Conservation (phyloP, 53 echinoderm and acorn worm species). For the Patiria pectinifera region DNA sequence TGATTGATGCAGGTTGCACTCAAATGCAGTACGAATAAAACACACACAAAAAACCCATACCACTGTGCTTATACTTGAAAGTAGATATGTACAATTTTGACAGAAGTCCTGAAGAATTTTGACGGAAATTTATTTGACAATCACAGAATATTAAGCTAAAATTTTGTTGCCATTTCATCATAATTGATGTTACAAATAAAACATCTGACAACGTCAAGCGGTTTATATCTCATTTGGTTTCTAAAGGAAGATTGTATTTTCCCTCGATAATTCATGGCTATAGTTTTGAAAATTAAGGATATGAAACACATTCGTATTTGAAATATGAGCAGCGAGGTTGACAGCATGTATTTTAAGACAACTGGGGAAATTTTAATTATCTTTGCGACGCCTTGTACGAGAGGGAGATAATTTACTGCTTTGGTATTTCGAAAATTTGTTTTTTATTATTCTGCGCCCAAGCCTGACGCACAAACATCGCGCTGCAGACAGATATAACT, state of each 20-base stretch:
- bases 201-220: no score
- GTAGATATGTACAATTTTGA: no score
- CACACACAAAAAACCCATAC: no score
- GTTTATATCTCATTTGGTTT: neutral
- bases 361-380: neutral
- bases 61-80: no score
- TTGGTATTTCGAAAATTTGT: constrained; percentile 24
- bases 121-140: no score
- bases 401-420: neutral
- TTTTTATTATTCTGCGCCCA: neutral
- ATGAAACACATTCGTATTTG: neutral
- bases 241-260: no score
- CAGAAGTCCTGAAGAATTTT: no score
- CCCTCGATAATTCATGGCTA: neutral
- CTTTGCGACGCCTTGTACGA: neutral
- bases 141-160: no score
- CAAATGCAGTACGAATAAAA: neutral
- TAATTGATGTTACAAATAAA: no score
- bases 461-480: constrained; percentile 5
- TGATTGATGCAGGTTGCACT: neutral
- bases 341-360: neutral
- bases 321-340: neutral
- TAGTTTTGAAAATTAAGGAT: neutral
- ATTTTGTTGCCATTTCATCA: no score
- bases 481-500: neutral